Evolutionary conservation across 2,888 invertebrate genomes (phyloP).

Genomic region (Caenorhabditis sp.): DNA sequence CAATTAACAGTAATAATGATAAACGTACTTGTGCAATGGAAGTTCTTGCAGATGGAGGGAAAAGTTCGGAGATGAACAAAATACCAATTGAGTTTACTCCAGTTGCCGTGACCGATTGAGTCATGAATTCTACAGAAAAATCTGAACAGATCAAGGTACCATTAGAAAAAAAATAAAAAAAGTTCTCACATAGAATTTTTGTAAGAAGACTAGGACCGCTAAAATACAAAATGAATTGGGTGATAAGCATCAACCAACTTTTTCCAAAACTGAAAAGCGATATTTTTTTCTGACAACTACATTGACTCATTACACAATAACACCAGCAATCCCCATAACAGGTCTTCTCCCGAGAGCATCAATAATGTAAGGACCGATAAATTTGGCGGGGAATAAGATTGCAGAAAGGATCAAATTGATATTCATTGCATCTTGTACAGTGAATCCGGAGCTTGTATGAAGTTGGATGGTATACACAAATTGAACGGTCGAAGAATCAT

Average conservation of each 20-base stretch:
- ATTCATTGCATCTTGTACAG: constrained; percentile 45
- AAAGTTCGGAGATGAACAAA: constrained; percentile 60
- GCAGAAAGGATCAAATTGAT: constrained; percentile 53
- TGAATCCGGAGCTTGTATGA: constrained; percentile 13
- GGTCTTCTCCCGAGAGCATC: constrained; percentile 63
- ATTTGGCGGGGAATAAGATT: constrained; percentile 50
- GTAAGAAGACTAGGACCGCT: constrained; percentile 24
- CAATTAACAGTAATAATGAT: not conserved
- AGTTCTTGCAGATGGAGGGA: constrained; percentile 70
- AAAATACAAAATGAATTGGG: constrained; percentile 21
- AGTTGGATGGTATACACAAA: constrained; percentile 20
- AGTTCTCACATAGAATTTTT: constrained; percentile 25
- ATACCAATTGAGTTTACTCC: constrained; percentile 51
- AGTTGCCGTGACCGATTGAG: constrained; percentile 47
- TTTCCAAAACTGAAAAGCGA: constrained; percentile 24
- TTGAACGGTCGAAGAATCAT: constrained; percentile 17
- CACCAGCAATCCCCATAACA: constrained; percentile 51
- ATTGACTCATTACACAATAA: constrained; percentile 26
- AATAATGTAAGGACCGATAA: constrained; percentile 63
- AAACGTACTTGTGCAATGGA: constrained; percentile 62
- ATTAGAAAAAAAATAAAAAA: too few relatives aligned
- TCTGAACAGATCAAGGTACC: constrained; percentile 30
- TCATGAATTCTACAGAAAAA: constrained; percentile 42
- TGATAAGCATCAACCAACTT: constrained; percentile 27
- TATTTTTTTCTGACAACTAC: not conserved